Evolutionary conservation across 1,140 invertebrate species (phyloP), one percentile per base, ranked within the genome.

Genomic region (Leptinotarsa defecta): DNA sequence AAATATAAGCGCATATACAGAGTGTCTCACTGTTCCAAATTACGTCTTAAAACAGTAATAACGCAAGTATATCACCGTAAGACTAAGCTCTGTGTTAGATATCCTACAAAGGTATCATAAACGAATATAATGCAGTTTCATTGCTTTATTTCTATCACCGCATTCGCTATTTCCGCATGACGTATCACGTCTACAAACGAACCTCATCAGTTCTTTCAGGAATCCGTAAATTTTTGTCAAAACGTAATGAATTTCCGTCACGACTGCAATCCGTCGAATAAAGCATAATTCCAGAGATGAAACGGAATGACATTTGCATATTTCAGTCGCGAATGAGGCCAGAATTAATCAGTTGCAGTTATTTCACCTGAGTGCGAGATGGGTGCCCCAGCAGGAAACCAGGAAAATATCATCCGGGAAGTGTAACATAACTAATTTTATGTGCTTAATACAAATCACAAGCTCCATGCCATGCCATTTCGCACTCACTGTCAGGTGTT

Each of bases 401-500:
- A n/a, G 48, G 24, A 49, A 71, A 71, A 71, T 71, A 71, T 71
- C 34, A 71, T 71, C 69, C 34, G 24, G 69, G 24, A 20, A 71
- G 5, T 43, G 69, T 20, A 49, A 71, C 69, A 71, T 71, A 71
- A 71, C 69, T 71, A 48, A 71, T 71, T 71, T 71, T 52, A 71
- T 71, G 69, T 71, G 69, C 69, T 71, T 71, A 71, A 71, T 71
- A 71, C 69, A 71, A 71, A 71, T 71, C 69, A 27, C 24, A 5
- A 52, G 48, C 48, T 48, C 69, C n/a, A 62, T 62, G 24, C 69
- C 48, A n/a, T 24, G 69, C 69, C 69, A 71, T 43, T 71, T 20
- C 48, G 69, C 48, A 71, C 17, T 71, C 69, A 71, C 27, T 71
- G 65, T 71, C 69, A 71, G 69, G 69, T 71, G 48, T 52, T 71